A percentile compares a stretch with the other conserved stretches of the same genome.
Conservation (phyloP, 2,888 invertebrate species). For the Dione juno region DNA sequence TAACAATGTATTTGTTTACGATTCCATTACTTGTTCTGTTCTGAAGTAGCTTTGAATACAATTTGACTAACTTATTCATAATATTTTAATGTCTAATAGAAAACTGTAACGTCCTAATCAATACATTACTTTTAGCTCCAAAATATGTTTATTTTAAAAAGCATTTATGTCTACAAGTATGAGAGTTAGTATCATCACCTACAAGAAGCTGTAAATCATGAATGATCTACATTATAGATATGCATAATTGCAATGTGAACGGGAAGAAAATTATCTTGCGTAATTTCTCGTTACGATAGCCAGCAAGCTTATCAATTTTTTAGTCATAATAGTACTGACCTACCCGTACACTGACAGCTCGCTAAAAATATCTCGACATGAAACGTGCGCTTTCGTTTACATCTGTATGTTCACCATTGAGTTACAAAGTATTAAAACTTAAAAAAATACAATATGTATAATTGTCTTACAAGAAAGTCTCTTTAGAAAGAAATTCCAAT, state of each 20-base stretch:
- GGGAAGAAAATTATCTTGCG: conserved; percentile 1
- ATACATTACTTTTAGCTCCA: too few species aligned
- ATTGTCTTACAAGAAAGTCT: neutral
- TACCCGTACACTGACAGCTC: conserved; percentile 71
- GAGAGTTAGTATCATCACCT: too few species aligned
- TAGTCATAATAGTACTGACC: conserved; percentile 78
- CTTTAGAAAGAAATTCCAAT: too few species aligned
- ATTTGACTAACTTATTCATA: too few species aligned
- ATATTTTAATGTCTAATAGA: too few species aligned
- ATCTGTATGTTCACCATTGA: conserved; percentile 50
- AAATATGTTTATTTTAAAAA: too few species aligned
- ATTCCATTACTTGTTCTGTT: neutral
- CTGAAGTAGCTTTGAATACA: neutral
- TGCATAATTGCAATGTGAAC: neutral
- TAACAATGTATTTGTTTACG: conserved; percentile 5
- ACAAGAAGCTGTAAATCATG: neutral
- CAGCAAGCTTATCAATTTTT: conserved; percentile 48
- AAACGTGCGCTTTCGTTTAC: conserved; percentile 75
- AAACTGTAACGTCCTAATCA: too few species aligned
- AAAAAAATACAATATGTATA: too few species aligned
- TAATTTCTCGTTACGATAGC: conserved; percentile 46
- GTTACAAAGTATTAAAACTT: conserved; percentile 11
- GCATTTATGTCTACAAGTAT: too few species aligned
- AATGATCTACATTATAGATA: neutral
- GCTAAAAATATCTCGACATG: conserved; percentile 73